phyloP scores from a whole-genome alignment of 2,888 invertebrate species.

The Amphimallon solstitiale region DNA sequence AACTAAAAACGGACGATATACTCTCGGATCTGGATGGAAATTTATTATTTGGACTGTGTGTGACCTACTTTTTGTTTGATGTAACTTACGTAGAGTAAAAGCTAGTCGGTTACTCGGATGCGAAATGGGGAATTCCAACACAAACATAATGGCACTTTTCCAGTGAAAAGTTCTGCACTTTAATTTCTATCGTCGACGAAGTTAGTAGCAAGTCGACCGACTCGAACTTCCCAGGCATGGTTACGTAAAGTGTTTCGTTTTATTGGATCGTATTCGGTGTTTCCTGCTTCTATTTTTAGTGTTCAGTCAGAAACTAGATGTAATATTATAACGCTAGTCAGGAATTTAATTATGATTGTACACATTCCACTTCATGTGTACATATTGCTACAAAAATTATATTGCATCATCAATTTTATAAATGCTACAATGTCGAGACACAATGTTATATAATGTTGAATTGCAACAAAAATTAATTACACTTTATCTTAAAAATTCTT shows the following conservation, averaged over 20 bases:
- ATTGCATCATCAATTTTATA: no score
- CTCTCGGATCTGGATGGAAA: background rate
- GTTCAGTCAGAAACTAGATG: slow-evolving; percentile 6
- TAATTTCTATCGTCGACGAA: slow-evolving; percentile 14
- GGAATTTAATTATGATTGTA: background rate
- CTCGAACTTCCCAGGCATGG: slow-evolving; percentile 13
- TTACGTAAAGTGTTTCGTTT: slow-evolving; percentile 15
- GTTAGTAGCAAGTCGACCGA: background rate
- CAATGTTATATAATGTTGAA: no score
- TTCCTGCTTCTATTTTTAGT: slow-evolving; percentile 11
- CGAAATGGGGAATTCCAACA: slow-evolving; percentile 26
- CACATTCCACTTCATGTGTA: background rate
- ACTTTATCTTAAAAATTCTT: no score
- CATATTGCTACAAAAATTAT: no score
- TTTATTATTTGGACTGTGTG: background rate
- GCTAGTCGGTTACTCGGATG: slow-evolving; percentile 8
- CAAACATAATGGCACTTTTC: slow-evolving; percentile 27
- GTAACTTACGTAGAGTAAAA: slow-evolving; percentile 9
- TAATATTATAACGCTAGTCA: background rate
- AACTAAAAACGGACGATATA: slow-evolving; percentile 12
- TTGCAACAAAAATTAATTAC: no score
- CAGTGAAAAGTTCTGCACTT: slow-evolving; percentile 25
- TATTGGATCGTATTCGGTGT: slow-evolving; percentile 1
- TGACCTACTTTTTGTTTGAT: slow-evolving; percentile 23
- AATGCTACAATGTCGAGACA: no score